Evolutionary conservation across 2,888 invertebrate species (phyloP).

Genomic region (Parnassius orleans): DNA sequence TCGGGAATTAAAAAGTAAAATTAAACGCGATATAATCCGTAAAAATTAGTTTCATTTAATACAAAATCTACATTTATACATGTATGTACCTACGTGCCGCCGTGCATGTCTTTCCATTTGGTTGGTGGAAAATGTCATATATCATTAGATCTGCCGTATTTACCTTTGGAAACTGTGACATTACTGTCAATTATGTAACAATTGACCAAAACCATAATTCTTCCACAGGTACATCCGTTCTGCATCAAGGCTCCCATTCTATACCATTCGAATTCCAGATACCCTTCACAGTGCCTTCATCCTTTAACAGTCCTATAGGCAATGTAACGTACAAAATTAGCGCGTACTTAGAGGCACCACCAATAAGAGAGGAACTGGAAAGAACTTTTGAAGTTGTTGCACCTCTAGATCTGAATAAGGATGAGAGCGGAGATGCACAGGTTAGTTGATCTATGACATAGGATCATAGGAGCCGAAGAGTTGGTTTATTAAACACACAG

Average conservation of each 20-base stretch:
- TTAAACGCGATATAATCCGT: no score
- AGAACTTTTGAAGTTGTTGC: constrained; percentile 50
- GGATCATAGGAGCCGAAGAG: no score
- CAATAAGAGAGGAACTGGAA: constrained; percentile 33
- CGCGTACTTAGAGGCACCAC: constrained; percentile 31
- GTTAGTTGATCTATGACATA: constrained; percentile 31
- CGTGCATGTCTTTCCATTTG: no score
- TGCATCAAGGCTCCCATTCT: constrained; percentile 44
- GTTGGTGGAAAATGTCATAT: no score
- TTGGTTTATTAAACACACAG: no score
- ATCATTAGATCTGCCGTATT: no score
- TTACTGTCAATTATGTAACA: no score
- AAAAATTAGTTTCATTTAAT: no score
- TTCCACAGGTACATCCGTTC: constrained; percentile 40
- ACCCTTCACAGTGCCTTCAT: constrained; percentile 53
- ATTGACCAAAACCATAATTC: background rate
- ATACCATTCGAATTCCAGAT: constrained; percentile 54
- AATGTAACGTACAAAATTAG: constrained; percentile 41
- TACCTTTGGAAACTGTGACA: no score
- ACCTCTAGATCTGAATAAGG: constrained; percentile 53
- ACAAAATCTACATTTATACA: no score
- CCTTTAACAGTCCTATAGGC: constrained; percentile 48
- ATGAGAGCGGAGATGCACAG: constrained; percentile 33
- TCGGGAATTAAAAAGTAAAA: no score
- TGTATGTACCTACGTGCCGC: no score